Evolutionary conservation across 2,113 vertebrate species (phyloP).

Genomic region (Thamnophis sirtalis): DNA sequence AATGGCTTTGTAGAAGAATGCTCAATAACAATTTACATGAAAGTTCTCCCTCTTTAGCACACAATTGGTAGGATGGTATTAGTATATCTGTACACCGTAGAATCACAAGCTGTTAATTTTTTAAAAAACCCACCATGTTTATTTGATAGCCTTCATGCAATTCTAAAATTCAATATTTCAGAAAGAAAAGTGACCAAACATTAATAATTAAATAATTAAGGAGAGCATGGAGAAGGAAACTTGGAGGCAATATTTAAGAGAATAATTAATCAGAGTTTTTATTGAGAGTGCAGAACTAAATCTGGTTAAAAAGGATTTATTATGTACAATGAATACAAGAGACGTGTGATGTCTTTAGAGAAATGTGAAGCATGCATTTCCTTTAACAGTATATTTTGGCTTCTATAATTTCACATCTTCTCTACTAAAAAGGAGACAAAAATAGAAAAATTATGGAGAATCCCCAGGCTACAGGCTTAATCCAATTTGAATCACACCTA

Average conservation of each 20-base stretch:
- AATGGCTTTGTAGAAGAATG: background rate
- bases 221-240: conserved; percentile 15
- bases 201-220: conserved; percentile 25
- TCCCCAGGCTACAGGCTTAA: background rate
- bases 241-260: conserved; percentile 31
- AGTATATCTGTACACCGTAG: background rate
- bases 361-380: conserved; percentile 36
- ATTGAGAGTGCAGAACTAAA: conserved; percentile 20
- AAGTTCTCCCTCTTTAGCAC: background rate
- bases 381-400: conserved; percentile 15
- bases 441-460: background rate
- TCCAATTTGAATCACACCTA: background rate
- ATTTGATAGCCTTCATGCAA: background rate
- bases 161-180: background rate
- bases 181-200: background rate
- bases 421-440: background rate
- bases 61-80: background rate
- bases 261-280: conserved; percentile 23
- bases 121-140: background rate
- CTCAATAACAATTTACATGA: background rate
- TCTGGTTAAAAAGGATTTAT: conserved; percentile 42
- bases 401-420: background rate
- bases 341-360: conserved; percentile 33
- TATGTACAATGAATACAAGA: conserved; percentile 53
- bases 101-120: background rate